Base-by-base conservation (phyloP, 2,888 invertebrate genomes). In the Sceliomorpha sp. region DNA sequence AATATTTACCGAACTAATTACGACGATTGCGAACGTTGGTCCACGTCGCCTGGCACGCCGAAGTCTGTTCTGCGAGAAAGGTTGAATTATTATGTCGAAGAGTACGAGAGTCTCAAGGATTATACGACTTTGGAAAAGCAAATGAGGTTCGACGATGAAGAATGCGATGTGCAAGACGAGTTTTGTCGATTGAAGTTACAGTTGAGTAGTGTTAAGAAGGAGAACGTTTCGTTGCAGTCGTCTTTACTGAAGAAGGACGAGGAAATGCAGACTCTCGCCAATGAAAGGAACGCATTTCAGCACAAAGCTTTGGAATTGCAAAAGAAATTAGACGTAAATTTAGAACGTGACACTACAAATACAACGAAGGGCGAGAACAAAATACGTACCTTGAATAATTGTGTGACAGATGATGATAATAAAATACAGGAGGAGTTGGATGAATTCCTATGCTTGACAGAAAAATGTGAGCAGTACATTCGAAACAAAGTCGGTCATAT, bases 121-220 rank as follows among this genome's bases (percentile, higher is more conserved):
- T 90, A 91, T 64, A 92, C 92, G 1, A 89, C 90, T 48, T 85
- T 92, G 69, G 93, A 93, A 81, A 92, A 91, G 63, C 89, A 91
- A 47, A 87, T 89, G 62, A 73, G 87, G 3, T 89, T 89, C 9
- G 85, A 83, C 48, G 89, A 90, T 74, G 31, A 59, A 3, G 20
- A 56, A 1, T 42, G 27, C n/a, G 40, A 56, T n/a, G n/a, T 62
- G 9, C 44, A 39, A 0, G 9, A 37, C 1, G 51, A 63, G n/a
- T 53, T 58, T 14, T 67, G 20, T 20, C 39, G 1, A 24, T n/a
- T 12, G 6, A 14, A 44, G 13, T 24, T n/a, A n/a, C n/a, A n/a
- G n/a, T n/a, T n/a, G n/a, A n/a, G n/a, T n/a, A n/a, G n/a, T n/a
- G n/a, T n/a, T n/a, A n/a, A 55, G 8, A 31, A 34, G 0, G 55